Percentiles rank a stretch among this genome's conserved stretches.
Conservation (phyloP, 2,888 invertebrate species). For the Theretra japonica region DNA sequence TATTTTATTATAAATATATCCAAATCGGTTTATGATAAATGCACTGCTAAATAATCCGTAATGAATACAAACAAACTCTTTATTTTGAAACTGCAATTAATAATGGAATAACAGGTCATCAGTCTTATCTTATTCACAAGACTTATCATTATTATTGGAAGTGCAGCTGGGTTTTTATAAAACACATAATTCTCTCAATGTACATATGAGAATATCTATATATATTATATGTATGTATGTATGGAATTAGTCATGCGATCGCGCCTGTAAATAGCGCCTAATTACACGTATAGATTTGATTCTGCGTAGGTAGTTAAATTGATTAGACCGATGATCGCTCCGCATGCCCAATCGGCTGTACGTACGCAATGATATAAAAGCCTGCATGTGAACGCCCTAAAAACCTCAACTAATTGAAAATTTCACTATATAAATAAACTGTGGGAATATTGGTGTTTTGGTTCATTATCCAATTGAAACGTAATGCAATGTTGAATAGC, state of each 20-base stretch:
- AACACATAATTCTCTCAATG: not conserved
- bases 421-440: constrained; percentile 5
- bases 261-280: constrained; percentile 32
- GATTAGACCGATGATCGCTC: constrained; percentile 34
- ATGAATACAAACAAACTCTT: not conserved
- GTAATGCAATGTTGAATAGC: not conserved
- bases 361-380: constrained; percentile 29
- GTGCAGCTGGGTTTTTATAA: constrained; percentile 1
- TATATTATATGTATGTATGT: too few species aligned
- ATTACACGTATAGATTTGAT: constrained; percentile 35
- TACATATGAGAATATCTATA: not conserved
- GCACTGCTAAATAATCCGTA: not conserved
- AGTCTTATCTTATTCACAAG: not conserved
- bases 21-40: too few species aligned
- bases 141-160: not conserved
- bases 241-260: constrained; percentile 33
- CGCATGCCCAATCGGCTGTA: constrained; percentile 33
- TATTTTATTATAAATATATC: too few species aligned
- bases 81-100: not conserved
- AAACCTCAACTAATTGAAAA: constrained; percentile 21
- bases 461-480: not conserved
- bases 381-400: not conserved
- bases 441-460: constrained; percentile 5
- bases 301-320: constrained; percentile 35
- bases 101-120: not conserved